Conservation (phyloP, 1,140 invertebrate genomes). For the Zaprionus tsacasi region DNA sequence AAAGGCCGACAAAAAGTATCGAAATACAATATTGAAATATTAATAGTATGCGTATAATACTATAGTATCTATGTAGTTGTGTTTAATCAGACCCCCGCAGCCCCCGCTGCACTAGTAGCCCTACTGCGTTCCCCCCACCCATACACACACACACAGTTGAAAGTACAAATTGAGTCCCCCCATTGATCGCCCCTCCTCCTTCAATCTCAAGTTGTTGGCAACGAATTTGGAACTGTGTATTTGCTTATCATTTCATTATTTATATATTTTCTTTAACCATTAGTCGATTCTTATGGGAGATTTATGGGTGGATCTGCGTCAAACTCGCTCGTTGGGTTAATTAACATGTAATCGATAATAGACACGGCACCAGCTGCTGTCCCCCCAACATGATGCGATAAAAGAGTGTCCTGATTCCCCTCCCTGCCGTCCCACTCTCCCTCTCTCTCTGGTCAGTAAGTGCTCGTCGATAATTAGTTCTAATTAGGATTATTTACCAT, state of each 20-base stretch:
- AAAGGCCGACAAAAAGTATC: conserved; percentile 48
- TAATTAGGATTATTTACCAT: conserved; percentile 49
- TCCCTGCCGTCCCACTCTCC: neutral
- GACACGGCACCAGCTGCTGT: conserved; percentile 45
- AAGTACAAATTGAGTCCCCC: conserved; percentile 55
- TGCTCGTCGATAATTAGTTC: conserved; percentile 37
- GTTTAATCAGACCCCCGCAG: conserved; percentile 67
- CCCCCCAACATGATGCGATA: conserved; percentile 45
- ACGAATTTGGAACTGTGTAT: conserved; percentile 60
- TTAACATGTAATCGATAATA: conserved; percentile 70
- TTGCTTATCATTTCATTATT: conserved; percentile 72
- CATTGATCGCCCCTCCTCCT: conserved; percentile 39
- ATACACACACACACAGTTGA: conserved; percentile 48
- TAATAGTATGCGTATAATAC: conserved; percentile 41
- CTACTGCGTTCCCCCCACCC: conserved; percentile 30
- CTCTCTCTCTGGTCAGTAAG: neutral
- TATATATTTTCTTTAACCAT: conserved; percentile 60
- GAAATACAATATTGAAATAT: conserved; percentile 40
- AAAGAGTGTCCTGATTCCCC: neutral
- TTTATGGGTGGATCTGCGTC: conserved; percentile 49
- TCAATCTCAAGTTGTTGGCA: conserved; percentile 62
- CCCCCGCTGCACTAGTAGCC: conserved; percentile 48
- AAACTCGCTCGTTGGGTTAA: conserved; percentile 60
- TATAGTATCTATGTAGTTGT: conserved; percentile 64
- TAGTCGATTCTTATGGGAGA: conserved; percentile 63